These are phyloP conservation scores for Anguilla japonica DNA, from an alignment of 2,113 vertebrate genomes.

Conservation along the genomic window DNA sequence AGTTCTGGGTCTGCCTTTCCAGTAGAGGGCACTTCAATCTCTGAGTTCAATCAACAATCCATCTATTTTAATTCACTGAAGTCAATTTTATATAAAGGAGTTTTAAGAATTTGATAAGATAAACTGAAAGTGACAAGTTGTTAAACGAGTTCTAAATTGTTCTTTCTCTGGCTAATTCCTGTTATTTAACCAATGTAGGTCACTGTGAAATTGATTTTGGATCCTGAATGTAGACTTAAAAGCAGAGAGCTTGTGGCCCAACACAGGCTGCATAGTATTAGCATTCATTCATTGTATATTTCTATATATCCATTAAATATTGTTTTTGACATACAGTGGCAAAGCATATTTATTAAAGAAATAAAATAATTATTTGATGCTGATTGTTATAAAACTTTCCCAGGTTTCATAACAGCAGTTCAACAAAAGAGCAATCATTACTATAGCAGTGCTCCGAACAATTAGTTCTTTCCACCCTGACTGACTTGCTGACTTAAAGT, in stretches of 20 bases:
- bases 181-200: not conserved
- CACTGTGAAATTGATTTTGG: conserved; percentile 1
- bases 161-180: not conserved
- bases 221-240: not conserved
- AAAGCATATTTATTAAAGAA: not conserved
- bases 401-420: not conserved
- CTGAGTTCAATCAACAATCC: not conserved
- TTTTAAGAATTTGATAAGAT: not conserved
- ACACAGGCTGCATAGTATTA: not conserved
- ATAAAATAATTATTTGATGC: not conserved
- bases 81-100: not conserved
- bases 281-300: not conserved
- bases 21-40: not conserved
- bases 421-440: not conserved
- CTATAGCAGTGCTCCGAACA: not conserved
- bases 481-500: not conserved
- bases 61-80: not conserved
- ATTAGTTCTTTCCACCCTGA: not conserved
- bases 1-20: not conserved
- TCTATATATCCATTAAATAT: not conserved
- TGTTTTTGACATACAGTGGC: not conserved
- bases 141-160: too few relatives aligned
- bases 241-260: conserved; percentile 13
- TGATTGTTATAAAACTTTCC: not conserved
- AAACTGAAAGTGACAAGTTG: not conserved